Conservation (phyloP, 2,113 vertebrate species). For the Pseudorhombus dupliciocellatus region DNA sequence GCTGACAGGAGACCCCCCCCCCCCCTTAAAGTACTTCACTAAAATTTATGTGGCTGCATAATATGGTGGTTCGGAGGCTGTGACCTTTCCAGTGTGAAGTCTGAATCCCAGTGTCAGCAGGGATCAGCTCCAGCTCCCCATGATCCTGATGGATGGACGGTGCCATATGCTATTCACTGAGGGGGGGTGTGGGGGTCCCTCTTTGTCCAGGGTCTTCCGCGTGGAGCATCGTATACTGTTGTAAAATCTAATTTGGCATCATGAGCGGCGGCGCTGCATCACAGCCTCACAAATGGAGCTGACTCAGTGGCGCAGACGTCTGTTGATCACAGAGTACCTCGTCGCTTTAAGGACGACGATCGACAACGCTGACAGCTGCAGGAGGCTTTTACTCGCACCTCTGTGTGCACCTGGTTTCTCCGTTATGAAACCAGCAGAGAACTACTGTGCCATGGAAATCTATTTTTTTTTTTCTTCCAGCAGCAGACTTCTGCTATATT, state of each 20-base stretch:
- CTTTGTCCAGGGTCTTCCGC: not conserved
- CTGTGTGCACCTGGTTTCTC: conserved; percentile 12
- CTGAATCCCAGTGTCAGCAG: no score
- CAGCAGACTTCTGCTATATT: not conserved
- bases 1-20: not conserved
- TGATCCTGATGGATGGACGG: no score
- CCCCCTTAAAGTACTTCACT: no score
- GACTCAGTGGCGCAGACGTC: conserved; percentile 18
- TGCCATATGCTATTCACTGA: no score
- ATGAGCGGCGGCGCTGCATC: not conserved
- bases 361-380: conserved; percentile 34
- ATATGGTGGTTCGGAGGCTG: no score
- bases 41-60: no score
- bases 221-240: not conserved
- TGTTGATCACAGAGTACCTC: conserved; percentile 31
- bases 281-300: conserved; percentile 1
- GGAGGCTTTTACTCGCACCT: conserved; percentile 1
- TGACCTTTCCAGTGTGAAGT: no score
- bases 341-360: conserved; percentile 23
- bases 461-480: not conserved
- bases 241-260: conserved; percentile 17
- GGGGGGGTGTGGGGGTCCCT: no score
- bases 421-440: conserved; percentile 18
- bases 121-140: no score
- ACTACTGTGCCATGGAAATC: conserved; percentile 1